Conservation (phyloP, 2,797 vertebrate species). For the Pseudochirops corinnae region DNA sequence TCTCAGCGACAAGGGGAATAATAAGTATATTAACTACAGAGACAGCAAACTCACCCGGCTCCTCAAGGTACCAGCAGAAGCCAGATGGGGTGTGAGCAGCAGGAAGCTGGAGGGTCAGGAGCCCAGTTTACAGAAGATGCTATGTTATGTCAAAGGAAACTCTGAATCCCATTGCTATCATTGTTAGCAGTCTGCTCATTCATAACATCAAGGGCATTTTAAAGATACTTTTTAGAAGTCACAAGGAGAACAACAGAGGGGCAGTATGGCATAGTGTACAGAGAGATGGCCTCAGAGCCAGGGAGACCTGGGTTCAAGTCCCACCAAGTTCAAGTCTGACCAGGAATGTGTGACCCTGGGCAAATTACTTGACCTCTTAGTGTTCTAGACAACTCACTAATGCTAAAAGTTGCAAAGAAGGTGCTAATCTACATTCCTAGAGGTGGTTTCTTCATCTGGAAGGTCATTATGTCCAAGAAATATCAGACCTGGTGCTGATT, state of each 20-base stretch:
- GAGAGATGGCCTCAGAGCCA: neutral
- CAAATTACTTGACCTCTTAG: neutral
- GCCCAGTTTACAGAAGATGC: neutral
- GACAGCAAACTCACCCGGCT: conserved; percentile 97
- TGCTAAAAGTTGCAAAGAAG: neutral
- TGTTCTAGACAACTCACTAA: neutral
- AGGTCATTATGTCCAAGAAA: neutral
- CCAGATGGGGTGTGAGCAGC: neutral
- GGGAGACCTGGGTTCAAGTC: neutral
- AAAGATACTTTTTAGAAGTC: neutral
- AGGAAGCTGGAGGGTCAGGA: neutral
- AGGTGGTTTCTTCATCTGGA: neutral
- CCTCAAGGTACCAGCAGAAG: conserved; percentile 88
- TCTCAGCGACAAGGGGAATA: conserved; percentile 89
- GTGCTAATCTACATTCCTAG: neutral
- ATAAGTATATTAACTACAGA: conserved; percentile 94
- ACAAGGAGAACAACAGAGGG: neutral
- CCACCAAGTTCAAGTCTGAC: neutral
- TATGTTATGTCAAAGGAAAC: neutral
- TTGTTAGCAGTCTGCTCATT: neutral
- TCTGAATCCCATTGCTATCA: neutral
- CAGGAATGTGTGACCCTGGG: neutral
- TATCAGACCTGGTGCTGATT: neutral
- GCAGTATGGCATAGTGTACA: neutral
- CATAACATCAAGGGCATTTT: neutral